Evolutionary conservation across 2,888 invertebrate species (phyloP), one percentile per base, ranked within the genome.

Genomic region (Spodoptera picta): DNA sequence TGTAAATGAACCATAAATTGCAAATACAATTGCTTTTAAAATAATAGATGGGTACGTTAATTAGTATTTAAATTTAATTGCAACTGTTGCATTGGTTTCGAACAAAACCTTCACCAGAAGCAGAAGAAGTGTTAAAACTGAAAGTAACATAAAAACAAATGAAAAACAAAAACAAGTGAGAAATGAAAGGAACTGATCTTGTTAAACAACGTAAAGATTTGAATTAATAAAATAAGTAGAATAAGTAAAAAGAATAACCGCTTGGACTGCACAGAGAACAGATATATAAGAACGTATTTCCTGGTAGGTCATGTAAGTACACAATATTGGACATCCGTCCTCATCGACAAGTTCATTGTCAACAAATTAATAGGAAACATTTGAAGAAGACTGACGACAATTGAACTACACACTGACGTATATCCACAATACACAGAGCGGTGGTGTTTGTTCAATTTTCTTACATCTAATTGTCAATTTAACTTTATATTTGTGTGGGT

Each of bases 21-120:
- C 44, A 56, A 6, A 52, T 56, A 60, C 45, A 60, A 48, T 57
- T 64, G 41, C 52, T 52, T 55, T 55, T 42, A 27, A 12, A 60
- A 11, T 58, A 51, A 1, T 44, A 45, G 11, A 44, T 36, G 23
- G 14, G 41, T 41, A 58, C 64, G 69, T 73, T n/a, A 14, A 44
- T 24, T 41, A 53, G 43, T 46, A 55, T 59, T 61, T 59, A 58
- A 49, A 50, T 61, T 65, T 69, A 73, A 74, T 77, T 55, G 67
- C 52, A 64, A 56, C 58, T 41, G 55, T 60, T 60, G 69, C 47
- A 53, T 66, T 72, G 47, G 7, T 60, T 54, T 68, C 67, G 53
- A 69, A 54, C 45, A 57, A 57, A 66, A 61, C 79, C 72, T 65
- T 65, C 75, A 79, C 80, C 79, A 70, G 67, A 73, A 75, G 69